These are phyloP conservation scores for Drosophila subpulchrella DNA, from an alignment of 1,140 invertebrate species.

Conservation along the genomic window DNA sequence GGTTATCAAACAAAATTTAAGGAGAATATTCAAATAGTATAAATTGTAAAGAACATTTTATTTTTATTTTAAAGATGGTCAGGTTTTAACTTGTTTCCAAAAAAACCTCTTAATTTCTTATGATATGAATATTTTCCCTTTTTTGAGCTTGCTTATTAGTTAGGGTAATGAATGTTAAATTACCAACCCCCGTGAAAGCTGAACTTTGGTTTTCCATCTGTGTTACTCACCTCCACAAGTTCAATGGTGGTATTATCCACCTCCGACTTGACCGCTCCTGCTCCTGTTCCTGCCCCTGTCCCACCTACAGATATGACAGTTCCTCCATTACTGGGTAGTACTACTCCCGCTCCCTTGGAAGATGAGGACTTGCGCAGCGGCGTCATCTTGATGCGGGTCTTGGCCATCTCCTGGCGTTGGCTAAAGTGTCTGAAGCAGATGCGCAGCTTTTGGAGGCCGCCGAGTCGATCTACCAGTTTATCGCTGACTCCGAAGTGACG, in stretches of 20 bases:
- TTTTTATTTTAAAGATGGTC: too few relatives aligned
- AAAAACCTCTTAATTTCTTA: too few relatives aligned
- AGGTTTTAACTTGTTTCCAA: too few relatives aligned
- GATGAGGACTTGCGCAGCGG: conserved; percentile 62
- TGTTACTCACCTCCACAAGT: conserved; percentile 57
- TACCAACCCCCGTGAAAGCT: conserved; percentile 3
- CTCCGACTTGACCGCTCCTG: conserved; percentile 40
- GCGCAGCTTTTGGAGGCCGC: conserved; percentile 71
- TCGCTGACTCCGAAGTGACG: conserved; percentile 59
- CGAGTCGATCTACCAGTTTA: conserved; percentile 57
- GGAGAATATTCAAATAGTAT: too few relatives aligned
- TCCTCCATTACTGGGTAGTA: conserved; percentile 6
- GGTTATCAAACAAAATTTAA: too few relatives aligned
- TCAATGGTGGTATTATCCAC: conserved; percentile 59
- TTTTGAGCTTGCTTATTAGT: too few relatives aligned
- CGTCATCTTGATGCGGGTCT: conserved; percentile 80
- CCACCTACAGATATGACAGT: background rate
- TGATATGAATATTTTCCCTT: background rate
- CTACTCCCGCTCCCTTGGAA: conserved; percentile 54
- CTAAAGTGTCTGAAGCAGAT: conserved; percentile 70
- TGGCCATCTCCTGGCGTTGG: conserved; percentile 71
- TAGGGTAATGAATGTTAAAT: background rate
- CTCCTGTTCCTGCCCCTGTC: conserved; percentile 1
- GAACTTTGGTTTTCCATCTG: background rate
- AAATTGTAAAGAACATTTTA: too few relatives aligned